A percentile compares a stretch with the other conserved stretches of the same genome.
These are phyloP conservation scores for Cliona cf. orientalis DNA, from an alignment of 37 sponge, comb jelly and placozoan genomes.

Conservation along the genomic window DNA sequence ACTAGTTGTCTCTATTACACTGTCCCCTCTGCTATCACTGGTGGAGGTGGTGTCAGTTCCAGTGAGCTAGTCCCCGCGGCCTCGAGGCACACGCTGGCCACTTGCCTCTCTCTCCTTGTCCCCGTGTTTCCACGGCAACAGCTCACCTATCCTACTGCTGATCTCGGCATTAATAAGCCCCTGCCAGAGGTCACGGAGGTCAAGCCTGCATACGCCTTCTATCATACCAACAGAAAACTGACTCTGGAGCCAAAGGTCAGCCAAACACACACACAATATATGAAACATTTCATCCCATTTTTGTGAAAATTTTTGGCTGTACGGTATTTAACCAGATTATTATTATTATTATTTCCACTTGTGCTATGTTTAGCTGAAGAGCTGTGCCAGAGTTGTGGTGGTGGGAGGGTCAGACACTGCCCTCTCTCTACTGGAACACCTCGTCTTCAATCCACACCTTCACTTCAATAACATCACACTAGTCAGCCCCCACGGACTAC, in stretches of 20 bases:
- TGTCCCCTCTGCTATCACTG: conserved; percentile 2
- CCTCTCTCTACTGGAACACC: conserved; percentile 82
- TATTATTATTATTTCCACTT: neutral
- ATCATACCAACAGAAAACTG: conserved; percentile 95
- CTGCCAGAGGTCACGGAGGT: conserved; percentile 55
- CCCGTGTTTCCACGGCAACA: conserved; percentile 78
- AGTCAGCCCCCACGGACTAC: conserved; percentile 86
- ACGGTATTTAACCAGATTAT: neutral
- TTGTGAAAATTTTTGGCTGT: neutral
- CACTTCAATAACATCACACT: conserved; percentile 92
- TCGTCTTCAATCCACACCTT: conserved; percentile 91
- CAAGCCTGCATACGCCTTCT: conserved; percentile 81
- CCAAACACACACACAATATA: neutral
- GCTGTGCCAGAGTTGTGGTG: conserved; percentile 77
- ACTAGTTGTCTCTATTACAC: conserved; percentile 88
- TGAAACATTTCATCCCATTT: neutral
- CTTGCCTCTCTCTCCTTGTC: neutral
- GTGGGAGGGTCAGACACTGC: conserved; percentile 94
- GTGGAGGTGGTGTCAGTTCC: neutral
- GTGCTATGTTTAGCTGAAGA: neutral
- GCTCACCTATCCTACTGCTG: conserved; percentile 75
- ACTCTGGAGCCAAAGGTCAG: conserved; percentile 90
- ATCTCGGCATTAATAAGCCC: conserved; percentile 80
- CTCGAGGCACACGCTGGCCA: neutral
- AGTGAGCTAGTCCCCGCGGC: neutral